A percentile compares a stretch with the other conserved stretches of the same genome.
Conservation (phyloP, 2,113 vertebrate genomes). For the Oreocharis arfaki region DNA sequence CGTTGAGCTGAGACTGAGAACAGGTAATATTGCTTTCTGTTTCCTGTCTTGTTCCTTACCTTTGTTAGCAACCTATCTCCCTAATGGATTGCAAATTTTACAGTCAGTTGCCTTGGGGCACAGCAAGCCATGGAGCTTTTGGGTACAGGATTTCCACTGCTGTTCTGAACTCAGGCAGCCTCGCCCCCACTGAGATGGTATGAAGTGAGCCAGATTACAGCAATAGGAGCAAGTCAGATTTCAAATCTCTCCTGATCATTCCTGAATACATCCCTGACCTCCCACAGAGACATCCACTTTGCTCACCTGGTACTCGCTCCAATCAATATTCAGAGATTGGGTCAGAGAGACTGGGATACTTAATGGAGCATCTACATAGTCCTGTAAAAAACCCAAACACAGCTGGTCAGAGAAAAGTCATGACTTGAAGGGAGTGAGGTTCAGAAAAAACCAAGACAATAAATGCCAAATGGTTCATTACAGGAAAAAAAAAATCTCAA, state of each 20-base stretch:
- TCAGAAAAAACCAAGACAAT: not conserved
- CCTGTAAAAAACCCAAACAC: constrained; percentile 69
- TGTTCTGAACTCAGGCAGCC: not conserved
- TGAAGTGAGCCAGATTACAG: not conserved
- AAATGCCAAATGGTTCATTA: not conserved
- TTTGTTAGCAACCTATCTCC: not conserved
- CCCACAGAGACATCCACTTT: not conserved
- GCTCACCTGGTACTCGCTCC: constrained; percentile 95
- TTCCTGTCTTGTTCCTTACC: not conserved
- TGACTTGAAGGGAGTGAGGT: not conserved
- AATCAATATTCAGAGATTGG: constrained; percentile 91
- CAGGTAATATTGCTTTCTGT: not conserved
- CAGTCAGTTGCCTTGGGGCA: not conserved
- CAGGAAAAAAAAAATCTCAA: not conserved
- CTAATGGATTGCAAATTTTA: not conserved
- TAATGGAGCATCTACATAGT: constrained; percentile 94
- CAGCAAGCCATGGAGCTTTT: not conserved
- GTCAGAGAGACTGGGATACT: constrained; percentile 88
- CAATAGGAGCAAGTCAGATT: not conserved
- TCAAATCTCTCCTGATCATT: not conserved
- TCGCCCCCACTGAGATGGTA: not conserved
- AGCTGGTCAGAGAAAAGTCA: not conserved
- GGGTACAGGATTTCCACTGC: not conserved
- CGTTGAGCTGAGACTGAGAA: not conserved
- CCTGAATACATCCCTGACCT: not conserved